Evolutionary conservation across 2,113 vertebrate genomes (phyloP), one percentile per base, ranked within the genome.

Genomic region (Lanius ludovicianus): DNA sequence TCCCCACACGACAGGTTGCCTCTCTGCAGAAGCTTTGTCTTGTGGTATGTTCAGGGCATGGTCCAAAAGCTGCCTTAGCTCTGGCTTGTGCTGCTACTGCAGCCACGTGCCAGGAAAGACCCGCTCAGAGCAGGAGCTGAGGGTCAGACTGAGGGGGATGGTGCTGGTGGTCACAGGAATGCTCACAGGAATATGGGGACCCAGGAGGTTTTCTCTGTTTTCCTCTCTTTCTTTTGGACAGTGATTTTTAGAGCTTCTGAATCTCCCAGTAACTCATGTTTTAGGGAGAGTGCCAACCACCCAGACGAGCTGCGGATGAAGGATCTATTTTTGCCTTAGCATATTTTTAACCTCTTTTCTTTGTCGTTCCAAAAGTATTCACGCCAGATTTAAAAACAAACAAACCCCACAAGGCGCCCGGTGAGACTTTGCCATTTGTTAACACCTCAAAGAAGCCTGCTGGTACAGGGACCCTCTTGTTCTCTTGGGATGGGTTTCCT

Each of bases 251-350:
- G 41, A 70, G 86, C 77, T 59, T 39, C 50, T n/a, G 27, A n/a
- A 10, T 56, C 55, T 57, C 82, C 33, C 25, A 60, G 1, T 27
- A 39, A 22, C 37, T 87, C 74, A 0, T 35, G 78, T 10, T 83
- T 69, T n/a, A 44, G 95, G 68, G 79, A 15, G 12, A 67, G 73
- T 94, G 95, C 95, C 96, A 95, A 71, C 59, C 84, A 47, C 21
- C 89, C 93, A 95, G 92, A 90, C 15, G 67, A 94, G 52, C 85
- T 50, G 88, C 22, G 2, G 87, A 65, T 57, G 93, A 21, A 64
- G 85, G 90, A 88, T 60, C 96, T 96, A 96, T 96, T 96, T 97
- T 96, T 97, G 92, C 79, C 86, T 49, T 60, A 49, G 94, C 18
- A 0, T 95, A 93, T 95, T 96, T 94, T 95, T 96, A 96, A 93